Evolutionary conservation across 2,888 invertebrate species (phyloP).

Genomic region (Anaspis maculata): DNA sequence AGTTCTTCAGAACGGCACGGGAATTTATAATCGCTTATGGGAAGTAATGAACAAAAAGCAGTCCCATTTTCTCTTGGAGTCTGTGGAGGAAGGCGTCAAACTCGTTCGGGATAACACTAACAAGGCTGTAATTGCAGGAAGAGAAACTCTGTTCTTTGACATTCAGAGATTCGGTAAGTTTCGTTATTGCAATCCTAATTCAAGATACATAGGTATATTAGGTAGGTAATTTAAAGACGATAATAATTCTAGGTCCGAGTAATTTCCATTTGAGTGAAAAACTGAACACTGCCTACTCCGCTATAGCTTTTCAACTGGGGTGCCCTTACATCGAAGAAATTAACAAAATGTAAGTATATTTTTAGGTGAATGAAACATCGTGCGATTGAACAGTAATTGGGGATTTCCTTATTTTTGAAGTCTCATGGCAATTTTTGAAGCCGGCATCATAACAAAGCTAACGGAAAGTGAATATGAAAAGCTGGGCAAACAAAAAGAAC

Average conservation of each 20-base stretch:
- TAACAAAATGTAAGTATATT: conserved; percentile 68
- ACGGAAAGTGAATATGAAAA: conserved; percentile 68
- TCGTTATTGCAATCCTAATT: not conserved
- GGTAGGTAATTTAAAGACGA: too few species aligned
- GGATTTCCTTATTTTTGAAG: not conserved
- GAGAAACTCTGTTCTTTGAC: conserved; percentile 69
- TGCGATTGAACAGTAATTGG: not conserved
- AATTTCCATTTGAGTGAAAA: conserved; percentile 70
- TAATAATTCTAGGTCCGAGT: conserved; percentile 44
- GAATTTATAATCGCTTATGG: conserved; percentile 62
- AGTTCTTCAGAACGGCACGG: conserved; percentile 58
- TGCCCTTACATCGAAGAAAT: conserved; percentile 67
- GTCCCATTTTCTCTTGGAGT: conserved; percentile 51
- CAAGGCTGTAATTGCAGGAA: conserved; percentile 61
- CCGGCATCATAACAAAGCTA: conserved; percentile 68
- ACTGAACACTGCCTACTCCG: conserved; percentile 68
- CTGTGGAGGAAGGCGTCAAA: conserved; percentile 63
- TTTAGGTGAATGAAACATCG: too few species aligned
- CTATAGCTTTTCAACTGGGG: conserved; percentile 67
- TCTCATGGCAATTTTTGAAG: conserved; percentile 55
- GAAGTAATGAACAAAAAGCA: conserved; percentile 51
- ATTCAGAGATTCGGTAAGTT: conserved; percentile 61
- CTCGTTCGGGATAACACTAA: conserved; percentile 53
- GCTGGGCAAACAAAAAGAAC: conserved; percentile 50
- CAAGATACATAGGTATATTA: too few species aligned